Evolutionary conservation across 2,888 invertebrate genomes (phyloP).

Genomic region (Lagria hirta): DNA sequence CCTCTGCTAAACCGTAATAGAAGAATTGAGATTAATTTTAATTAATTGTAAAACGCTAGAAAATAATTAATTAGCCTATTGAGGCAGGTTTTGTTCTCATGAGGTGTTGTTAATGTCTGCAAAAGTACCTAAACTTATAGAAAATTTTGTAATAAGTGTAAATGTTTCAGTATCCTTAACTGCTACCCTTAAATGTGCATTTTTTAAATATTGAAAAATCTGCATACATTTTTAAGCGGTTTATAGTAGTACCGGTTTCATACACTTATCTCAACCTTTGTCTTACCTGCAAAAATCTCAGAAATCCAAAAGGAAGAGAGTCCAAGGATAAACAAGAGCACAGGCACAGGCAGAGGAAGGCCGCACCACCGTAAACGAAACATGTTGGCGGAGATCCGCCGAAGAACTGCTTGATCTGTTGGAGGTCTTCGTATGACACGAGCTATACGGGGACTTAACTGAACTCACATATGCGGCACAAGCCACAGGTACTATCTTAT

Average conservation of each 20-base stretch:
- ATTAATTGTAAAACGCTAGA: not conserved
- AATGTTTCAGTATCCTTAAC: conserved; percentile 37
- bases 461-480: conserved; percentile 26
- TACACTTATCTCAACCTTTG: too few relatives aligned
- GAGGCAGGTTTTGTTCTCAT: not conserved
- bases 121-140: not conserved
- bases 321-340: conserved; percentile 5
- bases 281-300: conserved; percentile 38
- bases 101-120: not conserved
- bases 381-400: conserved; percentile 49
- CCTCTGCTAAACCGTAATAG: too few relatives aligned
- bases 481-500: conserved; percentile 20
- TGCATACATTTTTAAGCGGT: too few relatives aligned
- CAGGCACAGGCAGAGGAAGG: conserved; percentile 34
- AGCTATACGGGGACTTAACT: conserved; percentile 36
- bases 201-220: not conserved
- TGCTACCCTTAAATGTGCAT: too few relatives aligned
- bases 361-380: conserved; percentile 44
- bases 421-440: conserved; percentile 46
- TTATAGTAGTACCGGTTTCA: too few relatives aligned
- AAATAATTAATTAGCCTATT: not conserved
- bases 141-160: conserved; percentile 35
- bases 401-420: conserved; percentile 48
- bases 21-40: conserved; percentile 1
- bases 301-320: conserved; percentile 37